These are phyloP conservation scores for Acrobasis suavella DNA, from an alignment of 2,888 invertebrate species.

Conservation along the genomic window DNA sequence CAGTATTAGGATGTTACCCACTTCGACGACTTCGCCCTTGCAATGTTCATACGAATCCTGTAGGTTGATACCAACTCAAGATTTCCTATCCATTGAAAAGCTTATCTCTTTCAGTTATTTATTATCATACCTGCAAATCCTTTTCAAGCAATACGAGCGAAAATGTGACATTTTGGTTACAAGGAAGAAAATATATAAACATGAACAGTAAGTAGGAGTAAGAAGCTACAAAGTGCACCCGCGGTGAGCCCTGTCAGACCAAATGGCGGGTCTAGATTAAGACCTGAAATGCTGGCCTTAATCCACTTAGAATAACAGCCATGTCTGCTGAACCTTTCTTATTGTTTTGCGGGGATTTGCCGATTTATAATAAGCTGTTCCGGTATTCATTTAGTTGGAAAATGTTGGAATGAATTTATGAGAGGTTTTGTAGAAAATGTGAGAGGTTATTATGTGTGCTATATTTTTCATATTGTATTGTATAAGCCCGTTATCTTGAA, in stretches of 20 bases:
- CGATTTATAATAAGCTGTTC: slow-evolving; percentile 53
- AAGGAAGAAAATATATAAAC: slow-evolving; percentile 29
- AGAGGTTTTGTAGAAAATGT: too few species aligned
- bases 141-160: not conserved
- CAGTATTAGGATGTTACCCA: too few species aligned
- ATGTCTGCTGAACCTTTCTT: slow-evolving; percentile 63
- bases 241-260: slow-evolving; percentile 64
- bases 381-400: slow-evolving; percentile 24
- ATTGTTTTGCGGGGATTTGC: slow-evolving; percentile 59
- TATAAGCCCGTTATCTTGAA: too few species aligned
- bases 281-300: slow-evolving; percentile 77
- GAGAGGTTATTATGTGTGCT: too few species aligned
- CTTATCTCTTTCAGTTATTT: too few species aligned
- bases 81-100: too few species aligned
- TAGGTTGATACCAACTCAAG: too few species aligned
- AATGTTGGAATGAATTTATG: slow-evolving; percentile 24
- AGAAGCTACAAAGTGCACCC: slow-evolving; percentile 61
- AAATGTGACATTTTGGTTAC: slow-evolving; percentile 6
- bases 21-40: too few species aligned
- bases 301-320: slow-evolving; percentile 80
- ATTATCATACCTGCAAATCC: too few species aligned
- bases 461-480: too few species aligned
- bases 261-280: slow-evolving; percentile 72
- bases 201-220: not conserved
- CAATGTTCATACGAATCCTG: too few species aligned